A percentile compares a stretch with the other conserved stretches of the same genome.
These are phyloP conservation scores for Eupithecia pulchellata DNA, from an alignment of 2,888 invertebrate species.

Conservation along the genomic window DNA sequence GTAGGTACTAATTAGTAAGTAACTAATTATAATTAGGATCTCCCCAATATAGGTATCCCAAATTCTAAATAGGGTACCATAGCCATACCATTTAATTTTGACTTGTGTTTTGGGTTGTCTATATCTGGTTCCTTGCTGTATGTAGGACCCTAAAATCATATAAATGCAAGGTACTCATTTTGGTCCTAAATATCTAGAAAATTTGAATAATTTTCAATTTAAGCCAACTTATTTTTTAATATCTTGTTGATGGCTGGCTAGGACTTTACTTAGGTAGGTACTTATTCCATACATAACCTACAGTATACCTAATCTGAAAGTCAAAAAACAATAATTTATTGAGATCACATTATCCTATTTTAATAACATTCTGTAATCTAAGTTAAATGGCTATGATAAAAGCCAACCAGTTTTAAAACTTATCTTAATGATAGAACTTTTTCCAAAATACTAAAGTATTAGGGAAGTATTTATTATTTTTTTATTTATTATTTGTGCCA, in stretches of 20 bases:
- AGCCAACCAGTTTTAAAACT: neutral
- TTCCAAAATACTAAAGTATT: neutral
- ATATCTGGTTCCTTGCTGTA: neutral
- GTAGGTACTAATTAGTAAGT: slow-evolving; percentile 38
- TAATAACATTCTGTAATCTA: too few relatives aligned
- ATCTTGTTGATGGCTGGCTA: too few relatives aligned
- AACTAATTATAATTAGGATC: slow-evolving; percentile 7
- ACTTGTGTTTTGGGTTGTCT: neutral
- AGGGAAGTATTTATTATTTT: too few relatives aligned
- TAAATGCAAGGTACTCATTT: neutral
- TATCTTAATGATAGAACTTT: neutral
- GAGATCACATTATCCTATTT: neutral
- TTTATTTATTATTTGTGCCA: too few relatives aligned
- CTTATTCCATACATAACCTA: neutral
- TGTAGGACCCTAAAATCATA: neutral
- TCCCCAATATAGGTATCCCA: too few relatives aligned
- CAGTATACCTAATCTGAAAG: too few relatives aligned
- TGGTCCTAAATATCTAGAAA: neutral
- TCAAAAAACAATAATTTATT: neutral
- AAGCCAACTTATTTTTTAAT: neutral
- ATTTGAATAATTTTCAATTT: neutral
- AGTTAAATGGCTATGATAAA: neutral
- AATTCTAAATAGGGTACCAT: neutral
- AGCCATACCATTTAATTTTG: neutral
- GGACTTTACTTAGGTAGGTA: too few relatives aligned